These are phyloP conservation scores for Anthoptus insignis DNA, from an alignment of 2,888 invertebrate species.

Conservation along the genomic window DNA sequence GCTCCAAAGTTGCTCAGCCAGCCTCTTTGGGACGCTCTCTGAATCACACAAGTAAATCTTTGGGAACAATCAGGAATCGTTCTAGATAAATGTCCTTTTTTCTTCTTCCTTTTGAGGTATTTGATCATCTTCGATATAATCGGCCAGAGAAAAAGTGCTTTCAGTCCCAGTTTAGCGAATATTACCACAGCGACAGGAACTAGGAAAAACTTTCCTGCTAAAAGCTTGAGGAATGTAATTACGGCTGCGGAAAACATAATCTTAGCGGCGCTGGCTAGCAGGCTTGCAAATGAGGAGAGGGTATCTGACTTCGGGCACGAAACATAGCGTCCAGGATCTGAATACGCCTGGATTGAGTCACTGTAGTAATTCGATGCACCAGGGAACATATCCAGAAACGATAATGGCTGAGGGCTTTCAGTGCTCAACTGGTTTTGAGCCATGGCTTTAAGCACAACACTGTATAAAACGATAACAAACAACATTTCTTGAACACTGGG, in stretches of 20 bases:
- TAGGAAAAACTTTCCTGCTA: conserved; percentile 75
- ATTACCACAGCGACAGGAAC: conserved; percentile 72
- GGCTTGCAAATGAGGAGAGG: conserved; percentile 73
- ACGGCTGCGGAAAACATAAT: conserved; percentile 78
- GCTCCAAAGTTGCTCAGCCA: conserved; percentile 76
- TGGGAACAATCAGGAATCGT: conserved; percentile 75
- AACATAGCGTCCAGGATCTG: conserved; percentile 63
- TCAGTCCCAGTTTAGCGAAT: conserved; percentile 75
- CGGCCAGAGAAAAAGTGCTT: conserved; percentile 78
- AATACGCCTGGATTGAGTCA: conserved; percentile 70
- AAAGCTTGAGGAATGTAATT: conserved; percentile 73
- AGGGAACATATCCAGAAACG: conserved; percentile 75
- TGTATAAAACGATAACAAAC: conserved; percentile 66
- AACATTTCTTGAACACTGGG: conserved; percentile 80
- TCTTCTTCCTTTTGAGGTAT: conserved; percentile 78
- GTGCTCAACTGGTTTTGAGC: conserved; percentile 76
- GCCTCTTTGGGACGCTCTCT: conserved; percentile 63
- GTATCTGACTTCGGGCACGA: conserved; percentile 74
- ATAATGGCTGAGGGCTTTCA: conserved; percentile 62
- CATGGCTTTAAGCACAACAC: conserved; percentile 59
- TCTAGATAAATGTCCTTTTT: conserved; percentile 69
- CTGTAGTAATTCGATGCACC: conserved; percentile 72
- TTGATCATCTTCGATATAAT: conserved; percentile 79
- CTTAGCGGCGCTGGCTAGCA: conserved; percentile 78
- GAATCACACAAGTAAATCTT: conserved; percentile 75